These are phyloP conservation scores for Channa maculata DNA, from an alignment of 2,113 vertebrate genomes.

Conservation along the genomic window DNA sequence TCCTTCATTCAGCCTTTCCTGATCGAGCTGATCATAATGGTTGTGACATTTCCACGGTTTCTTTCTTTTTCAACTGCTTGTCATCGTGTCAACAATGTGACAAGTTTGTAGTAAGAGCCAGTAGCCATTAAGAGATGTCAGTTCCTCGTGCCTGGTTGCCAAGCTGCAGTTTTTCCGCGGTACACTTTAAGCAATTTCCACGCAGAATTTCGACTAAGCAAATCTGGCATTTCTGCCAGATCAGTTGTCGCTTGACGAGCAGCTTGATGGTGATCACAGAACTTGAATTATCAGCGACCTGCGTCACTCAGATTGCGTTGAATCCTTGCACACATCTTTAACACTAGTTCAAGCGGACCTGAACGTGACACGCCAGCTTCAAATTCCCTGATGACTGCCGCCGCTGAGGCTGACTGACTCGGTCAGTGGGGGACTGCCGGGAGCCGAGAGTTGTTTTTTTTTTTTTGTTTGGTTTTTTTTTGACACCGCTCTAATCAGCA, in stretches of 20 bases:
- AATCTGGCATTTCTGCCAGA: too few species aligned
- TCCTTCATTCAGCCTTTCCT: neutral
- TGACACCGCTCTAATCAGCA: conserved; percentile 62
- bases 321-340: neutral
- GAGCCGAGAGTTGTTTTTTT: conserved; percentile 35
- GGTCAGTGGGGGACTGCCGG: conserved; percentile 18
- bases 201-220: too few species aligned
- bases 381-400: conserved; percentile 37
- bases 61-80: conserved; percentile 25
- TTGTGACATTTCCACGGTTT: conserved; percentile 3
- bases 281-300: too few species aligned
- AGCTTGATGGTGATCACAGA: too few species aligned
- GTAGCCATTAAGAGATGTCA: neutral
- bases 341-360: conserved; percentile 9
- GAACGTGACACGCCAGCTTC: conserved; percentile 70
- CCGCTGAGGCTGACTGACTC: neutral
- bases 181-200: too few species aligned
- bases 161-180: too few species aligned
- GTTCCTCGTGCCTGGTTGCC: neutral
- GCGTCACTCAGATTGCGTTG: too few species aligned
- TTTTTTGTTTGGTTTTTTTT: too few species aligned
- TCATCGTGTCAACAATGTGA: conserved; percentile 3
- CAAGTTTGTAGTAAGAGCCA: neutral
- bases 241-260: too few species aligned
- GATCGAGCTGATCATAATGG: conserved; percentile 1